Percentiles rank a stretch among this genome's conserved stretches.
phyloP scores from a whole-genome alignment of 2,113 vertebrate species.

The Sprattus sprattus region DNA sequence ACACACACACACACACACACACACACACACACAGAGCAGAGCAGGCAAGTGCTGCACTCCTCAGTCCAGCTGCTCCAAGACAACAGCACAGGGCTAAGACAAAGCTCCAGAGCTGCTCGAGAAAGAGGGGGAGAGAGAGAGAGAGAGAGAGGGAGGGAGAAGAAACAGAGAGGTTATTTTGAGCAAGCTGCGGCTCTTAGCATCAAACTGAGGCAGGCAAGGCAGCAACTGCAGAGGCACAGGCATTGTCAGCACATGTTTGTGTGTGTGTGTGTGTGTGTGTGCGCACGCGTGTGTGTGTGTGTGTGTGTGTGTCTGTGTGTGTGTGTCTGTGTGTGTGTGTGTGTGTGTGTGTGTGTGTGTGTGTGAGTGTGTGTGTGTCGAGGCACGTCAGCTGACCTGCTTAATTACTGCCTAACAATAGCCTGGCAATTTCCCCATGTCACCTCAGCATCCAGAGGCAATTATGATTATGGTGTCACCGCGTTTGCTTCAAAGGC shows the following conservation, averaged over 20 bases:
- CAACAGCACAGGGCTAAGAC: neutral
- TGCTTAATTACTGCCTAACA: constrained; percentile 56
- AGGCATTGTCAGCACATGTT: neutral
- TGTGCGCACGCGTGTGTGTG: too few relatives aligned
- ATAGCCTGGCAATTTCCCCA: constrained; percentile 48
- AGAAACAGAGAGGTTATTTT: neutral
- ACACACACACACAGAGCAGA: too few relatives aligned
- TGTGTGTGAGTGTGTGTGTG: neutral
- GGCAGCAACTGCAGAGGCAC: neutral
- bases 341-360: neutral
- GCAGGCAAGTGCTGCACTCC: neutral
- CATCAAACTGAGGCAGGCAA: constrained; percentile 2
- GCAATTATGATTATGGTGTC: constrained; percentile 45
- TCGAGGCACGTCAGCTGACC: constrained; percentile 29
- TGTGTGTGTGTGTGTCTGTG: neutral
- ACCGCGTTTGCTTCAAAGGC: constrained; percentile 26
- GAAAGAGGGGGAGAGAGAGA: neutral
- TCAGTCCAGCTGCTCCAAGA: neutral
- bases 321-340: neutral
- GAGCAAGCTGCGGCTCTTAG: neutral
- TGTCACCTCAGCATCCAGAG: constrained; percentile 47
- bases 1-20: too few relatives aligned
- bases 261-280: too few relatives aligned
- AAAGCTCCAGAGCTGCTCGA: neutral
- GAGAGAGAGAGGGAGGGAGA: neutral